Evolutionary conservation across 2,888 invertebrate genomes (phyloP).

Genomic region (Cylindroiulus punctatus): DNA sequence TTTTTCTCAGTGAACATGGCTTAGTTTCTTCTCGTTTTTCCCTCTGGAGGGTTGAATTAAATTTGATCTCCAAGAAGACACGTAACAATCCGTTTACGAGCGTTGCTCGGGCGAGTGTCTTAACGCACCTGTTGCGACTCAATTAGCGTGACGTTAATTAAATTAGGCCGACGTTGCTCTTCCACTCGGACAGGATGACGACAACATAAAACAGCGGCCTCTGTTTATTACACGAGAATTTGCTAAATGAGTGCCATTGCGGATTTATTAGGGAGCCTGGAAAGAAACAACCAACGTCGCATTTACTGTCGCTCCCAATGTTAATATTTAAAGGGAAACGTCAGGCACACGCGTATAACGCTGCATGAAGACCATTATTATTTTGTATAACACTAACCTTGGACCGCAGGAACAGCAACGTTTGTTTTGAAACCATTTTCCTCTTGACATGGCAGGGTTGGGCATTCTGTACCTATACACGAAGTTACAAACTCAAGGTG

Average conservation of each 20-base stretch:
- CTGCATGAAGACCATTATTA: not conserved
- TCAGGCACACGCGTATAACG: no score
- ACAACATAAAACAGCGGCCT: not conserved
- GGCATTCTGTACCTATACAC: no score
- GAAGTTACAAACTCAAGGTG: no score
- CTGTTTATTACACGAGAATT: not conserved
- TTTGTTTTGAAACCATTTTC: no score
- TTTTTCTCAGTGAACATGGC: no score
- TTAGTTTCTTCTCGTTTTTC: no score
- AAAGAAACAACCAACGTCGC: not conserved
- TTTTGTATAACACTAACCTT: not conserved
- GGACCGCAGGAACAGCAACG: not conserved
- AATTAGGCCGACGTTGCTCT: slow-evolving; percentile 28
- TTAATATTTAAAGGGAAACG: slow-evolving; percentile 8
- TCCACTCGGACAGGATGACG: not conserved
- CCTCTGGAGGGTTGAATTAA: not conserved
- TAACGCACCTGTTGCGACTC: slow-evolving; percentile 28
- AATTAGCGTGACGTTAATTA: slow-evolving; percentile 39
- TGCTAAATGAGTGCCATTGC: slow-evolving; percentile 41
- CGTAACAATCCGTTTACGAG: not conserved
- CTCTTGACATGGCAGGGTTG: no score
- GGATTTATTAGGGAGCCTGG: not conserved
- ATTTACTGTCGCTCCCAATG: not conserved
- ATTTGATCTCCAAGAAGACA: not conserved
- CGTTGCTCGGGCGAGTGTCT: not conserved